phyloP scores from a whole-genome alignment of 2,888 invertebrate genomes.

The Bursaphelenchus okinawaensis region DNA sequence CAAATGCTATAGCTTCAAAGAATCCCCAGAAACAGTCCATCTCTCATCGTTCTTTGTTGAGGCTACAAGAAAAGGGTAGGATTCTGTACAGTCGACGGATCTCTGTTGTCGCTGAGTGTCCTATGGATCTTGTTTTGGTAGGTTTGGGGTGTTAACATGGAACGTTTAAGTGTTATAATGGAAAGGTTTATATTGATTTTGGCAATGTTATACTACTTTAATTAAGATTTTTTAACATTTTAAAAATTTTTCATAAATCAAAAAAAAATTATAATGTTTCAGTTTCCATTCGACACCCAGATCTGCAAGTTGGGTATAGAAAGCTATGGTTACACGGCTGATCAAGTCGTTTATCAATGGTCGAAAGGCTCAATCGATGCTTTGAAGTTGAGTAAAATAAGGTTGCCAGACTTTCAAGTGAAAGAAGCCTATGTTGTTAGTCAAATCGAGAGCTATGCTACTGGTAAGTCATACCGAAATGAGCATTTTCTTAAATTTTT shows the following conservation, averaged over 20 bases:
- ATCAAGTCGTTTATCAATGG: conserved; percentile 52
- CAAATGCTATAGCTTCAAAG: conserved; percentile 55
- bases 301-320: conserved; percentile 55
- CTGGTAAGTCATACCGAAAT: conserved; percentile 37
- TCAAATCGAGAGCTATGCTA: conserved; percentile 50
- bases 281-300: conserved; percentile 55
- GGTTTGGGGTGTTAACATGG: not conserved
- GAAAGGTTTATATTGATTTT: no score
- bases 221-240: no score
- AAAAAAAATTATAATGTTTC: not conserved
- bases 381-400: conserved; percentile 40
- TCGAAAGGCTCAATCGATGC: conserved; percentile 41
- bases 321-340: conserved; percentile 54
- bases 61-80: conserved; percentile 40
- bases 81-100: conserved; percentile 47
- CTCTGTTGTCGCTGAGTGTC: conserved; percentile 51
- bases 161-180: not conserved
- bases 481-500: no score
- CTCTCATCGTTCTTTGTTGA: conserved; percentile 49
- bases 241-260: not conserved
- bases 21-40: conserved; percentile 53
- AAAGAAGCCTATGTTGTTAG: conserved; percentile 52
- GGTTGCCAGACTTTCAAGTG: conserved; percentile 52
- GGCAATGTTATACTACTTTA: no score
- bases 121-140: conserved; percentile 32